Base-by-base conservation (phyloP, 53 echinoderm and acorn worm genomes). In the Zoroaster sp. region DNA sequence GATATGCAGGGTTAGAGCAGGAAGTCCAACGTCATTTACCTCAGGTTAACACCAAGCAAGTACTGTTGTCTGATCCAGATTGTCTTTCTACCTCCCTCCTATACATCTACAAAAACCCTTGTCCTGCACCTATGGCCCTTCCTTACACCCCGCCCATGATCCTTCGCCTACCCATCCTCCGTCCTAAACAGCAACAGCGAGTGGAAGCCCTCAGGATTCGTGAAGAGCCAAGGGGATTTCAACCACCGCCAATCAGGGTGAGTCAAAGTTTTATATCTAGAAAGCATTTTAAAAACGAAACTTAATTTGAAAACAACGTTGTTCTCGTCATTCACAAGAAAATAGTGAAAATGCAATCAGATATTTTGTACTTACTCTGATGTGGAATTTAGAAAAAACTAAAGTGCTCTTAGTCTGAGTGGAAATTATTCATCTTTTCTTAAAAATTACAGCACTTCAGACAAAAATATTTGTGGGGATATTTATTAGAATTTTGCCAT, bases 241-340 rank as follows among this genome's bases (percentile, higher is more conserved):
- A 83, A 46, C 94, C 94, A 67, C 74, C 80, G 66, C 94, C 94
- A 3, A 74, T 92, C 36, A 92, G 93, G 92, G 94, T 94, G 30
- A 66, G 92, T 69, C 41, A 1, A 18, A 14, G n/a, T n/a, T n/a
- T n/a, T n/a, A n/a, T n/a, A n/a, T n/a, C n/a, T n/a, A n/a, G n/a
- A n/a, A n/a, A n/a, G n/a, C n/a, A n/a, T n/a, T n/a, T n/a, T n/a
- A n/a, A n/a, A n/a, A n/a, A n/a, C n/a, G n/a, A n/a, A n/a, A n/a
- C n/a, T n/a, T n/a, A n/a, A n/a, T n/a, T n/a, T n/a, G n/a, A n/a
- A n/a, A n/a, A n/a, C n/a, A n/a, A n/a, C 33, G 25, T 18, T 68
- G 7, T 9, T 46, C 47, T 68, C 33, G 10, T 68, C 69, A 28
- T 8, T 21, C n/a, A n/a, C n/a, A n/a, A n/a, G n/a, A n/a, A n/a